Conservation (phyloP, 1,140 invertebrate genomes). For the Mycetomoellerius zeteki region DNA sequence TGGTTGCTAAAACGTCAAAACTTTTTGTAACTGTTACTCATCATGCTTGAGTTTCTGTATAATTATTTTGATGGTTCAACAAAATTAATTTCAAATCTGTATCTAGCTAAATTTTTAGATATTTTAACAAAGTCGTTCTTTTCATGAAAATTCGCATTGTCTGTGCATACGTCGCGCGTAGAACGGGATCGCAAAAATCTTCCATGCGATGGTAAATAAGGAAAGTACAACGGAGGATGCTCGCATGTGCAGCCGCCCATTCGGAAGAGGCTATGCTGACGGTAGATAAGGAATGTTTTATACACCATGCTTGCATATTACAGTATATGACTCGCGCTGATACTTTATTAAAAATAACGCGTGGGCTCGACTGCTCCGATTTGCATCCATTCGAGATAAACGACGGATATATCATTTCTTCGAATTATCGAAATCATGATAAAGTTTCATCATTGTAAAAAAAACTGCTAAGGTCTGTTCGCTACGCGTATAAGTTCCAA, state of each 20-base stretch:
- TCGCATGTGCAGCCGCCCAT: neutral
- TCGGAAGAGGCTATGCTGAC: slow-evolving; percentile 66
- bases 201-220: slow-evolving; percentile 18
- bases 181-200: neutral
- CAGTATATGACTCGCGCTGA: slow-evolving; percentile 45
- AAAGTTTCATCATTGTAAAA: neutral
- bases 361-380: slow-evolving; percentile 1
- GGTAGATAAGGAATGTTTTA: slow-evolving; percentile 81
- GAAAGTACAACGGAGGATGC: slow-evolving; percentile 17
- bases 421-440: neutral
- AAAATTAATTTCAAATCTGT: too few species aligned
- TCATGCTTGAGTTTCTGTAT: too few species aligned
- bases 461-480: neutral
- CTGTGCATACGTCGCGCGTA: neutral
- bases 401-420: neutral
- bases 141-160: neutral
- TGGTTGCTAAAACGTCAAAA: too few species aligned
- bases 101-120: too few species aligned
- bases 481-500: neutral
- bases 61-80: too few species aligned
- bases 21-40: too few species aligned
- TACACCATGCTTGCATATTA: slow-evolving; percentile 71
- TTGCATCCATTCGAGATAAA: neutral
- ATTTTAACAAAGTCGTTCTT: too few species aligned
- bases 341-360: slow-evolving; percentile 82